Evolutionary conservation across 2,888 invertebrate genomes (phyloP).

Genomic region (Caradrina kadenii): DNA sequence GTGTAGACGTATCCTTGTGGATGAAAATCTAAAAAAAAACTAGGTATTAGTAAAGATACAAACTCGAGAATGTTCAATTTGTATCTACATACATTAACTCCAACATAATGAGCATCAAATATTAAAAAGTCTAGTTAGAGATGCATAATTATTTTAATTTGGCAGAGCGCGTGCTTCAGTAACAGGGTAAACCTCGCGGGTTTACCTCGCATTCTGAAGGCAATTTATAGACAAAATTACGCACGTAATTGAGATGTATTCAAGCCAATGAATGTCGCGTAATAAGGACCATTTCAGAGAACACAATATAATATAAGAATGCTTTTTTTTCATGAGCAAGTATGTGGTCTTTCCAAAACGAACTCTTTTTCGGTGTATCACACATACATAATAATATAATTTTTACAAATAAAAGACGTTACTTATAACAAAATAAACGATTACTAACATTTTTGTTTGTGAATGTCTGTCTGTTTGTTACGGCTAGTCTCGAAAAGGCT

Average conservation of each 20-base stretch:
- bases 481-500: too few species aligned
- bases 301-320: neutral
- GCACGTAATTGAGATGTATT: conserved; percentile 48
- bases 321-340: neutral
- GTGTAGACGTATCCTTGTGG: too few species aligned
- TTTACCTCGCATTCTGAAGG: conserved; percentile 33
- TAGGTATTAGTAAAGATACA: too few species aligned
- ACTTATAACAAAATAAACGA: too few species aligned
- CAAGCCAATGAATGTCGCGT: conserved; percentile 48
- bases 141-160: conserved; percentile 49
- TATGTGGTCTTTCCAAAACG: too few species aligned
- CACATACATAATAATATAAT: too few species aligned
- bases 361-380: too few species aligned
- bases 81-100: neutral
- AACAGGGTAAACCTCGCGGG: conserved; percentile 39
- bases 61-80: too few species aligned
- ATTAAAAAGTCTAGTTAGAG: conserved; percentile 36
- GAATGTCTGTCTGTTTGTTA: too few species aligned
- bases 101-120: conserved; percentile 21
- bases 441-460: too few species aligned
- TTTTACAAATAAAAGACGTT: too few species aligned
- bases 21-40: too few species aligned
- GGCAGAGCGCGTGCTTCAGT: conserved; percentile 18
- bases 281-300: conserved; percentile 34
- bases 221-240: conserved; percentile 50